Percentiles rank a stretch among this genome's conserved stretches.
Evolutionary conservation across 35 echinoderm and acorn worm species (phyloP).

Genomic region (Lytechinus pictus): DNA sequence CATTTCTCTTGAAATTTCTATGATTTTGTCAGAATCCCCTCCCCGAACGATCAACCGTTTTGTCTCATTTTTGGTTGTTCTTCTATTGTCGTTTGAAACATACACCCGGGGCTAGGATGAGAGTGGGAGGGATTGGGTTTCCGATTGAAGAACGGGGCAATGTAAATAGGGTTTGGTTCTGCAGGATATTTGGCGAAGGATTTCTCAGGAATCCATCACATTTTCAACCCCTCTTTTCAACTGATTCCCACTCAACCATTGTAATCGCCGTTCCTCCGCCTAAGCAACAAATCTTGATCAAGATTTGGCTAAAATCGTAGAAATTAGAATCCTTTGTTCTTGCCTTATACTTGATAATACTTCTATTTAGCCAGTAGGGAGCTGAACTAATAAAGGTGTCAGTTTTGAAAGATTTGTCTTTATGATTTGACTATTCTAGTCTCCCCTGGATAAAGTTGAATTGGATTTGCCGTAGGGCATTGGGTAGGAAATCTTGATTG

Average conservation of each 20-base stretch:
- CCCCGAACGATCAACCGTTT: background rate
- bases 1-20: conserved; percentile 2
- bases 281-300: background rate
- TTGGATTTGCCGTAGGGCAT: too few relatives aligned
- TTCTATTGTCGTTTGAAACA: background rate
- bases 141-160: background rate
- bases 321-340: conserved; percentile 13
- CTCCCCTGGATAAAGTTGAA: background rate
- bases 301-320: background rate
- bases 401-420: background rate
- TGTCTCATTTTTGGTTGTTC: background rate
- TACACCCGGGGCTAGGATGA: background rate
- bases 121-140: background rate
- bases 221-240: background rate
- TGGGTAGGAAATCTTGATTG: background rate
- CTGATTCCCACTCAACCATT: background rate
- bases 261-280: background rate
- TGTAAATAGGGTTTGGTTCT: background rate
- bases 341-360: background rate
- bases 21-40: background rate
- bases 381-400: conserved; percentile 11
- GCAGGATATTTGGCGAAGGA: conserved; percentile 9
- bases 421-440: background rate
- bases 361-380: background rate
- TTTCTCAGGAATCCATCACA: background rate